These are phyloP conservation scores for Ligdia adustata DNA, from an alignment of 2,888 invertebrate genomes.

Conservation along the genomic window DNA sequence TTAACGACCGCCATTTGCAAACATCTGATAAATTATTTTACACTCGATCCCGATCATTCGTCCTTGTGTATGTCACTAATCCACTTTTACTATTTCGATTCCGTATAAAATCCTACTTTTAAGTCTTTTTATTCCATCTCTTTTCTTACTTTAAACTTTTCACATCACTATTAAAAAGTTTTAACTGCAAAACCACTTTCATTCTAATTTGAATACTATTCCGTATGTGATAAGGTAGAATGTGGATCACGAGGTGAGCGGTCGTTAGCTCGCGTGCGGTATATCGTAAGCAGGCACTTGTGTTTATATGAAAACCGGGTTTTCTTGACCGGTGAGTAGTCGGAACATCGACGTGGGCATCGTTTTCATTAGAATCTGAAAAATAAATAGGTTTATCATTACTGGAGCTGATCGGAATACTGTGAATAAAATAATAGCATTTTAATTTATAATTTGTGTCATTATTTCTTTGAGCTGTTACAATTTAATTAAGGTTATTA, in stretches of 20 bases:
- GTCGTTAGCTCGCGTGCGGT: constrained; percentile 28
- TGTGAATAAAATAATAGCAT: too few relatives aligned
- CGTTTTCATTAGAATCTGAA: constrained; percentile 99
- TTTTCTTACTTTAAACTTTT: neutral
- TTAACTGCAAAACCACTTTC: neutral
- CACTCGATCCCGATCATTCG: too few relatives aligned
- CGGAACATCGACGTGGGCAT: constrained; percentile 99
- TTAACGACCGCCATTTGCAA: neutral
- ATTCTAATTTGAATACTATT: neutral
- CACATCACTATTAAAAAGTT: neutral
- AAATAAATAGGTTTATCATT: neutral
- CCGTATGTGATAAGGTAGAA: constrained; percentile 12
- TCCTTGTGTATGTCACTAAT: too few relatives aligned
- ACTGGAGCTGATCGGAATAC: too few relatives aligned
- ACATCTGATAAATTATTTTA: too few relatives aligned
- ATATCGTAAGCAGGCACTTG: constrained; percentile 85
- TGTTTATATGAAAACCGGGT: constrained; percentile 97
- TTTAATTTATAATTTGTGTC: too few relatives aligned
- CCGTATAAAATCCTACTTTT: too few relatives aligned
- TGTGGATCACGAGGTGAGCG: constrained; percentile 25
- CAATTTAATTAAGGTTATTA: too few relatives aligned
- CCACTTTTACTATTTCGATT: too few relatives aligned
- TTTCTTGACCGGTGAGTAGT: constrained; percentile 99
- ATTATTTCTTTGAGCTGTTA: too few relatives aligned
- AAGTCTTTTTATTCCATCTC: too few relatives aligned